Percentiles rank a stretch among this genome's conserved stretches.
Evolutionary conservation across 2,888 invertebrate genomes (phyloP).

Genomic region (Diaprepes abbreviatus): DNA sequence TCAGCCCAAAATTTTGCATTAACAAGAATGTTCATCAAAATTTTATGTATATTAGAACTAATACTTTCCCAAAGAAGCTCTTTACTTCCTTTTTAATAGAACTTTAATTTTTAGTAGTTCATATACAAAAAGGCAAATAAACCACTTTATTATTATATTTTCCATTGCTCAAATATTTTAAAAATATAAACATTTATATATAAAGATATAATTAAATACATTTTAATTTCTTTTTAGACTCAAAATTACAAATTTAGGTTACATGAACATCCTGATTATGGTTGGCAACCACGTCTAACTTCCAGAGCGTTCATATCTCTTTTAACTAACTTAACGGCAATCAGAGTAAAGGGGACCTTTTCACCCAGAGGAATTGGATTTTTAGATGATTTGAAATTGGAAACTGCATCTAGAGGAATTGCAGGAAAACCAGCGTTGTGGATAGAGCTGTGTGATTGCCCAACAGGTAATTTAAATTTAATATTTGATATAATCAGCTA

Average conservation of each 20-base stretch:
- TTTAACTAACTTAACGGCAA: slow-evolving; percentile 92
- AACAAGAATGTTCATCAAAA: no score
- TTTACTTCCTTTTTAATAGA: no score
- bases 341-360: slow-evolving; percentile 95
- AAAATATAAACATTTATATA: no score
- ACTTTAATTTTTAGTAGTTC: no score
- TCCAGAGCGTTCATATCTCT: slow-evolving; percentile 93
- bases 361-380: slow-evolving; percentile 87
- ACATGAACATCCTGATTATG: slow-evolving; percentile 92
- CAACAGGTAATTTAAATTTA: slow-evolving; percentile 77
- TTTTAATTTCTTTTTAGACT: slow-evolving; percentile 67
- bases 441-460: slow-evolving; percentile 96
- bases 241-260: slow-evolving; percentile 88
- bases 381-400: slow-evolving; percentile 89
- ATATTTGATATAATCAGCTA: no score
- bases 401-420: slow-evolving; percentile 88
- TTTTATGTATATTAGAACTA: no score
- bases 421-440: slow-evolving; percentile 86
- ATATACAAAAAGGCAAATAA: no score
- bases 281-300: slow-evolving; percentile 93
- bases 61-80: no score
- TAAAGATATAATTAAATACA: no score
- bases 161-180: no score
- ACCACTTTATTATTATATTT: no score
- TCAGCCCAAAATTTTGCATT: no score